A percentile compares a stretch with the other conserved stretches of the same genome.
phyloP scores from a whole-genome alignment of 2,888 invertebrate species.

The Agrenia bidenticulata region DNA sequence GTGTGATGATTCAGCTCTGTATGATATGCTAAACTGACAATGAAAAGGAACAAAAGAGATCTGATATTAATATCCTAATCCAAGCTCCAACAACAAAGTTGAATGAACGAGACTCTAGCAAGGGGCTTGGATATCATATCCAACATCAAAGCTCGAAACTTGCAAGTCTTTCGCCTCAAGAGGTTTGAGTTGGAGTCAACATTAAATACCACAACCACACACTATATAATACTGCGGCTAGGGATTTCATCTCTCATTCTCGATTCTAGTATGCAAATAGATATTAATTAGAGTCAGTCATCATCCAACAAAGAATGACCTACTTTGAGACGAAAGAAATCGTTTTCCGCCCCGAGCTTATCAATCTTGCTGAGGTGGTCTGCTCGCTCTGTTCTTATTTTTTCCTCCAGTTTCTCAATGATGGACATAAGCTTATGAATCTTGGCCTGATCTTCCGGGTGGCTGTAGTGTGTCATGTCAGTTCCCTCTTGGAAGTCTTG shows the following conservation, averaged over 20 bases:
- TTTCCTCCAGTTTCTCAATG: constrained; percentile 35
- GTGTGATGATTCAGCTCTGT: too few relatives aligned
- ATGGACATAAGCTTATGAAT: constrained; percentile 1
- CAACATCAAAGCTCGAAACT: too few relatives aligned
- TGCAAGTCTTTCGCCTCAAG: too few relatives aligned
- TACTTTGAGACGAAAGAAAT: constrained; percentile 47
- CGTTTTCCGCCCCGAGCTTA: constrained; percentile 45
- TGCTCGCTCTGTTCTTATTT: constrained; percentile 25
- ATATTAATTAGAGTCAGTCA: constrained; percentile 4
- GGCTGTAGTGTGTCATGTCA: not conserved
- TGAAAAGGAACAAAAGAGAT: too few relatives aligned
- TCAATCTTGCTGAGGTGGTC: constrained; percentile 32
- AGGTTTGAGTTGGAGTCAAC: too few relatives aligned
- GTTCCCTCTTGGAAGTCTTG: not conserved
- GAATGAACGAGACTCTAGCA: too few relatives aligned
- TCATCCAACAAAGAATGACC: constrained; percentile 6
- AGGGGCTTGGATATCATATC: too few relatives aligned
- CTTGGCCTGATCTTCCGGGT: not conserved
- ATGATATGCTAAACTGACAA: too few relatives aligned
- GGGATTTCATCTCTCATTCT: not conserved
- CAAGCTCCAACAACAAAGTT: too few relatives aligned
- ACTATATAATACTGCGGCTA: too few relatives aligned
- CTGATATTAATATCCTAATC: too few relatives aligned
- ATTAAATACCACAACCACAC: too few relatives aligned
- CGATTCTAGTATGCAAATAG: not conserved